phyloP scores from a whole-genome alignment of 2,888 invertebrate species.

The Catocala sponsa region DNA sequence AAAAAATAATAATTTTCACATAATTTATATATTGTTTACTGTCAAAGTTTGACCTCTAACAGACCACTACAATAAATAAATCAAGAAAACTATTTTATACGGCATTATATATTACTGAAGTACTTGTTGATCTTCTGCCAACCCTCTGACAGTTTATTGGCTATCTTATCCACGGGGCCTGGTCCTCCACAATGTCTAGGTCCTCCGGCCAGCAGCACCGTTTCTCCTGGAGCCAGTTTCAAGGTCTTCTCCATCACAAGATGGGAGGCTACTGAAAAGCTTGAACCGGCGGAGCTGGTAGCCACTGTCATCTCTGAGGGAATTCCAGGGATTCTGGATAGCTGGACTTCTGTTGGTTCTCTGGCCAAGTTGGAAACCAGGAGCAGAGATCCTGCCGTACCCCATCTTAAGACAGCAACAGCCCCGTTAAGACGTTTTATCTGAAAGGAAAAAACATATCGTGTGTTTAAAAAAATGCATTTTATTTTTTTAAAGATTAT shows the following conservation, averaged over 20 bases:
- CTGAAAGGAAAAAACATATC: conserved; percentile 52
- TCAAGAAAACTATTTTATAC: too few relatives aligned
- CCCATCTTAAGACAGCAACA: conserved; percentile 76
- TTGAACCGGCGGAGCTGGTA: conserved; percentile 71
- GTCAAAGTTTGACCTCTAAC: too few relatives aligned
- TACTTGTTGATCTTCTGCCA: conserved; percentile 85
- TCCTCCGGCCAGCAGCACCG: conserved; percentile 72
- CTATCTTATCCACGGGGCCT: conserved; percentile 82
- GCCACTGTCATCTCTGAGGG: conserved; percentile 77
- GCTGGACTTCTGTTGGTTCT: conserved; percentile 74
- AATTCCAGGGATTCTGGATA: conserved; percentile 78
- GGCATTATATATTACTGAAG: conserved; percentile 60
- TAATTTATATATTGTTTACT: too few relatives aligned
- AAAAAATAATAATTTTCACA: too few relatives aligned
- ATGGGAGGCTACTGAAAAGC: conserved; percentile 67
- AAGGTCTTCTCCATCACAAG: conserved; percentile 66
- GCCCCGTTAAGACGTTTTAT: conserved; percentile 88
- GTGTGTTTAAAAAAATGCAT: too few relatives aligned
- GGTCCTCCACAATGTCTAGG: conserved; percentile 81
- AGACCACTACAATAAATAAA: too few relatives aligned
- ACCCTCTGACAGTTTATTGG: conserved; percentile 79
- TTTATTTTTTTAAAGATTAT: too few relatives aligned
- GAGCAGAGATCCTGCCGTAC: conserved; percentile 73
- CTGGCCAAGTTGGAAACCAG: conserved; percentile 82
- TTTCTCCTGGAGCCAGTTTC: conserved; percentile 72